Conservation (phyloP, 2,113 vertebrate species). For the Philantomba maxwellii region DNA sequence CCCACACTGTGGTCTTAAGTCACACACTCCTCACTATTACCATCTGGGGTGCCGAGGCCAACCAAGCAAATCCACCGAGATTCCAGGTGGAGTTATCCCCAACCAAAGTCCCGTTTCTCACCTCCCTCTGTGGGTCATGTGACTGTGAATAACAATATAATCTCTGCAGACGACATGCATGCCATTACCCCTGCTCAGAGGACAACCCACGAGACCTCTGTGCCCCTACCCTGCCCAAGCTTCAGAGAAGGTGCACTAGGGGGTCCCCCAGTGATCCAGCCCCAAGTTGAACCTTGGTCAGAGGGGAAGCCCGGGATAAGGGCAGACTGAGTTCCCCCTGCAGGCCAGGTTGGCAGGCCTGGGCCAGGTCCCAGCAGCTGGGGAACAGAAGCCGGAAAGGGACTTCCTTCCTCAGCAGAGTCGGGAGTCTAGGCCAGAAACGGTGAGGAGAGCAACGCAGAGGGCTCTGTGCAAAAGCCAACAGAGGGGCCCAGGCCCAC, state of each 20-base stretch:
- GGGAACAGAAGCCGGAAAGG: conserved; percentile 64
- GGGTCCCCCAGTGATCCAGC: background rate
- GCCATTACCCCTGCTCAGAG: background rate
- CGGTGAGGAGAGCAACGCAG: background rate
- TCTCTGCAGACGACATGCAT: background rate
- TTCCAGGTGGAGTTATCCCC: background rate
- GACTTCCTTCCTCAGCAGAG: conserved; percentile 63
- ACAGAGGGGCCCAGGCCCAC: background rate
- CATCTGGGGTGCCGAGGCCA: background rate
- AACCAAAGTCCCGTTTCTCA: background rate
- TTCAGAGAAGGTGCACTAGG: background rate
- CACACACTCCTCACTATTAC: background rate
- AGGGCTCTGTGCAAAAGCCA: background rate
- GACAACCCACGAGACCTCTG: background rate
- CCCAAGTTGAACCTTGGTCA: background rate
- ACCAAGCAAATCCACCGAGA: background rate
- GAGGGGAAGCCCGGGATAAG: conserved; percentile 13
- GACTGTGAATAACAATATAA: background rate
- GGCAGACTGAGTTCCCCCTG: background rate
- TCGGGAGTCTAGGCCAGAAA: conserved; percentile 26
- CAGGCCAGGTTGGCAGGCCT: background rate
- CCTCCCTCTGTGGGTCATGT: background rate
- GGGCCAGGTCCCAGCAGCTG: conserved; percentile 20
- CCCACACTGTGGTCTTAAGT: background rate
- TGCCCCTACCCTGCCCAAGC: background rate